Conservation (phyloP, 1,140 invertebrate genomes). For the Stratiolaelaps scimitus region DNA sequence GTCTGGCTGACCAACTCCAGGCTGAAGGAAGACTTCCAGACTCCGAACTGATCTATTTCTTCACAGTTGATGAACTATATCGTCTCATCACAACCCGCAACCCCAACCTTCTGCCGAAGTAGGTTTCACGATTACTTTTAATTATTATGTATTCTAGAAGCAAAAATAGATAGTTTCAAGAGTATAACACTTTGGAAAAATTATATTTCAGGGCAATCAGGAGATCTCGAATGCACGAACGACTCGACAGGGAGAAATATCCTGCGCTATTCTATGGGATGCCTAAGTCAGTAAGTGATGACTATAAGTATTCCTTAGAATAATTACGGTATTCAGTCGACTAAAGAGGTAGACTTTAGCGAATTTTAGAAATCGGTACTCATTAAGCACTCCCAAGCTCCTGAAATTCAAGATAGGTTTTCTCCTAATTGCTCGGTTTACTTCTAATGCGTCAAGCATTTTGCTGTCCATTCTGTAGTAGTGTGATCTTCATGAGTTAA, state of each 20-base stretch:
- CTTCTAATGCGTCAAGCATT: too few species aligned
- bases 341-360: too few species aligned
- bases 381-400: too few species aligned
- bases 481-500: too few species aligned
- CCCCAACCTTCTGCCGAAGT: conserved; percentile 53
- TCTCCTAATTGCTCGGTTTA: too few species aligned
- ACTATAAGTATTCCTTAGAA: too few species aligned
- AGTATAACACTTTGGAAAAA: conserved; percentile 2
- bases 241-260: conserved; percentile 12
- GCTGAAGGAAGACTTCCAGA: conserved; percentile 53
- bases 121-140: conserved; percentile 36
- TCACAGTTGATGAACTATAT: conserved; percentile 55
- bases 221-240: conserved; percentile 37
- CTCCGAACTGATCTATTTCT: conserved; percentile 54
- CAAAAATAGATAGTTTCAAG: neutral
- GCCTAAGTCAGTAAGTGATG: conserved; percentile 12
- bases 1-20: neutral
- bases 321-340: too few species aligned
- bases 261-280: conserved; percentile 38
- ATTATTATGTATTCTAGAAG: neutral
- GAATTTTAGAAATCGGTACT: too few species aligned
- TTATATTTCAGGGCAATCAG: conserved; percentile 38
- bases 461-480: too few species aligned
- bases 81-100: conserved; percentile 47
- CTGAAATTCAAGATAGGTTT: too few species aligned